Conservation (phyloP, 2,113 vertebrate genomes). For the Crotalus horridus region DNA sequence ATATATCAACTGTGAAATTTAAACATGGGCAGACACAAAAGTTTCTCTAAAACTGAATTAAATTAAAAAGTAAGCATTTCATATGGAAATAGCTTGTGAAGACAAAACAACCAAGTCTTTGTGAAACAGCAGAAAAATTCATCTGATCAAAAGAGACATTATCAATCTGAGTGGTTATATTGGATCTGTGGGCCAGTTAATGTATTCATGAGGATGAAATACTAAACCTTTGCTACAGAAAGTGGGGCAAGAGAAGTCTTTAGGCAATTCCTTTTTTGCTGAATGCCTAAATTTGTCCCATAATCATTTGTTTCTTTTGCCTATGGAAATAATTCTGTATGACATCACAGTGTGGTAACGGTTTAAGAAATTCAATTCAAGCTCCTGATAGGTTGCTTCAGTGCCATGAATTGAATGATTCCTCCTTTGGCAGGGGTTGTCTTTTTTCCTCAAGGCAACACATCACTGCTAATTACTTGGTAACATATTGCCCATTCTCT, state of each 20-base stretch:
- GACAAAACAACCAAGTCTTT: neutral
- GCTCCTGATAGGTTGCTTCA: neutral
- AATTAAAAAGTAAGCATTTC: neutral
- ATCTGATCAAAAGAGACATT: neutral
- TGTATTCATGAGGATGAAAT: neutral
- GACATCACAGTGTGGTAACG: neutral
- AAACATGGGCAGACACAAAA: neutral
- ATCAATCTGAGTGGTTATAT: neutral
- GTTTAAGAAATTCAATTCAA: neutral
- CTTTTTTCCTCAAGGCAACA: neutral
- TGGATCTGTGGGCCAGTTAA: neutral
- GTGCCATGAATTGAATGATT: neutral
- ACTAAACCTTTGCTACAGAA: neutral
- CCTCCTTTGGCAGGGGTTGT: neutral
- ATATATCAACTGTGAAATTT: neutral
- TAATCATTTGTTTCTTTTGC: neutral
- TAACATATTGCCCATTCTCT: neutral
- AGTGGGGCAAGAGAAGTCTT: neutral
- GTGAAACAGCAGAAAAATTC: neutral
- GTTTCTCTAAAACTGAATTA: neutral
- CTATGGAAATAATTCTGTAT: neutral
- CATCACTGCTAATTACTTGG: neutral
- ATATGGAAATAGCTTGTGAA: neutral
- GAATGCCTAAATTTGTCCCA: neutral
- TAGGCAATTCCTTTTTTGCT: neutral